These are phyloP conservation scores for Drosophila subsilvestris DNA, from an alignment of 2,888 invertebrate genomes.

Conservation along the genomic window DNA sequence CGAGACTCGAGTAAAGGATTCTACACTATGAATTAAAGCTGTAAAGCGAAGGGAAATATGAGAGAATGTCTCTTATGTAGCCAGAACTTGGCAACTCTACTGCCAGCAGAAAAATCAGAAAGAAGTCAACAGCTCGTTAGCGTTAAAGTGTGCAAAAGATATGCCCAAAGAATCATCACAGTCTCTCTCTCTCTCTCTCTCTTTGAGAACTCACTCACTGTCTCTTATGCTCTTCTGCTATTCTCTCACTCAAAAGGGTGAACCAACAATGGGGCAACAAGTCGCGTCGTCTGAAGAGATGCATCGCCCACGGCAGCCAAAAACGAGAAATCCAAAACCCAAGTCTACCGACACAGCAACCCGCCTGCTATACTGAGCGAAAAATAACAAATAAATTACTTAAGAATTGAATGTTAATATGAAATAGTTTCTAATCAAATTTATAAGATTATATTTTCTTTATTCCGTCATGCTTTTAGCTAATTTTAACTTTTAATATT, in stretches of 20 bases:
- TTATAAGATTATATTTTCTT: too few species aligned
- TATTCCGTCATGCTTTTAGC: too few species aligned
- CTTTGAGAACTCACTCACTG: conserved; percentile 9
- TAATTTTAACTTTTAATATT: too few species aligned
- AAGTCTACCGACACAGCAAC: neutral
- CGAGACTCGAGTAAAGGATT: neutral
- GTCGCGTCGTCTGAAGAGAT: conserved; percentile 71
- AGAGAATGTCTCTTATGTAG: conserved; percentile 39
- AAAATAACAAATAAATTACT: too few species aligned
- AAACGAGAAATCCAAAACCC: conserved; percentile 33
- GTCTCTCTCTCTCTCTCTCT: conserved; percentile 25
- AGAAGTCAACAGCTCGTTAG: conserved; percentile 81
- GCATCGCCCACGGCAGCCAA: conserved; percentile 71
- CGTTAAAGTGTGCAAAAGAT: conserved; percentile 78
- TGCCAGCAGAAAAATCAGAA: conserved; percentile 65
- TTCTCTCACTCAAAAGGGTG: conserved; percentile 48
- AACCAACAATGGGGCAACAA: conserved; percentile 80
- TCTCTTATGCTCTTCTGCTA: conserved; percentile 2
- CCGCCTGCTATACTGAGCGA: conserved; percentile 5
- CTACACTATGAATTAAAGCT: conserved; percentile 40
- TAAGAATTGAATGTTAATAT: too few species aligned
- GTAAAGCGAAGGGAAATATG: conserved; percentile 12
- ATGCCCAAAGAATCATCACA: conserved; percentile 59
- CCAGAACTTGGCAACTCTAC: conserved; percentile 60
- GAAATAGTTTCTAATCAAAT: too few species aligned